phyloP scores from a whole-genome alignment of 1,140 invertebrate genomes.

The Conopomorpha cramerella region DNA sequence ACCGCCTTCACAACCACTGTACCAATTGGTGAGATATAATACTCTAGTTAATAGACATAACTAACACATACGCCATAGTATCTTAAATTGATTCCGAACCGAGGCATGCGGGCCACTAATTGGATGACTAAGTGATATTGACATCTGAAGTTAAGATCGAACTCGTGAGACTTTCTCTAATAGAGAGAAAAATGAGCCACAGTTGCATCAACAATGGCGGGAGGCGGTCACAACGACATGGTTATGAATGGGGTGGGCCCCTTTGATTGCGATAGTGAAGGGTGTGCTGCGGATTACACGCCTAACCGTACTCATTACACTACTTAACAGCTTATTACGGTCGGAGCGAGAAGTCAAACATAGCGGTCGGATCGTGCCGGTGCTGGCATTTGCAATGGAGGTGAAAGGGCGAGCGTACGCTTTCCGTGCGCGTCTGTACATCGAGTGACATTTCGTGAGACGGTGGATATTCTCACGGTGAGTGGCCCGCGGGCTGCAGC shows the following conservation, averaged over 20 bases:
- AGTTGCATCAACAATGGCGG: no score
- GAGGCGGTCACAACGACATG: conserved; percentile 8
- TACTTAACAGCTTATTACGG: conserved; percentile 31
- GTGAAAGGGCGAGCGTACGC: conserved; percentile 12
- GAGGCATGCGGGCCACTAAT: conserved; percentile 27
- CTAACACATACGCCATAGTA: conserved; percentile 7
- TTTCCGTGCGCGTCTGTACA: no score
- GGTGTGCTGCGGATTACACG: conserved; percentile 29
- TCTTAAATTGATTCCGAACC: conserved; percentile 25
- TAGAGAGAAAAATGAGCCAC: no score
- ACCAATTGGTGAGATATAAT: no score
- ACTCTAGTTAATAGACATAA: no score
- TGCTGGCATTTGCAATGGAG: conserved; percentile 21
- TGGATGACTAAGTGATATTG: conserved; percentile 32
- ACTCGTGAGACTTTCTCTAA: conserved; percentile 9
- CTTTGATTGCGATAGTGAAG: conserved; percentile 15
- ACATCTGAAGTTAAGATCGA: conserved; percentile 11
- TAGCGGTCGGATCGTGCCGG: conserved; percentile 9
- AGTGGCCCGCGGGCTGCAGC: conserved; percentile 13
- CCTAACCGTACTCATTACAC: conserved; percentile 25
- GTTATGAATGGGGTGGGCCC: conserved; percentile 15
- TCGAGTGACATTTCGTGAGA: no score
- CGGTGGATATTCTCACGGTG: conserved; percentile 1
- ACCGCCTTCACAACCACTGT: no score
- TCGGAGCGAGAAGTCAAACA: conserved; percentile 29